Base-by-base conservation (phyloP, 2,797 vertebrate genomes). In the Darevskia mixta region DNA sequence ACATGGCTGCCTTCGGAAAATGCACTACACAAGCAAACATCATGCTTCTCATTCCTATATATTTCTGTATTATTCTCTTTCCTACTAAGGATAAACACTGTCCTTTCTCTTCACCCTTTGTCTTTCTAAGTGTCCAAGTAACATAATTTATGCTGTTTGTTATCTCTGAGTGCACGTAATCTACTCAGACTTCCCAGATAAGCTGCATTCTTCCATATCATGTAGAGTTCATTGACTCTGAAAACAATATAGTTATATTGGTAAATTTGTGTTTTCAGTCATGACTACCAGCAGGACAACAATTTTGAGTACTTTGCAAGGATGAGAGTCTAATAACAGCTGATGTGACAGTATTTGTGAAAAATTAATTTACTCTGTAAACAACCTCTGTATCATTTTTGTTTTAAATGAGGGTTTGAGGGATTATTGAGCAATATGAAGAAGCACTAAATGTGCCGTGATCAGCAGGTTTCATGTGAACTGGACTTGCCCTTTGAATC, bases 371-470 rank as follows among this genome's bases (percentile, higher is more conserved):
- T 71, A 85, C 38, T 20, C 43, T 43, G 64, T 76, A 85, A 86
- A 32, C 41, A 81, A 43, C 11, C 88, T 86, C 55, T 20, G n/a
- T 66, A 4, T 8, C 78, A 1, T 41, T 69, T 87, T 91, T 92
- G 67, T 89, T 91, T 86, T 20, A 23, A 92, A 81, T 58, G 82
- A 89, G 1, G 64, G 17, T 55, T 89, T 87, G 72, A 77, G 69
- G 85, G 87, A 91, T 91, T 90, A 75, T 20, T 38, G 66, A 91
- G 84, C 18, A 27, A 87, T 90, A 88, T 7, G 86, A 66, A 86
- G 41, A 87, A 89, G 86, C 0, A 0, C 35, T 88, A 82, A 32
- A 82, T 82, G 38, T 82, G 35, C 61, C 29, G 11, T 67, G 79
- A 69, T 86, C 83, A 89, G 88, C 79, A 81, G 41, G 38, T 88